These are phyloP conservation scores for Heliothis peltigera DNA, from an alignment of 2,888 invertebrate genomes.

Conservation along the genomic window DNA sequence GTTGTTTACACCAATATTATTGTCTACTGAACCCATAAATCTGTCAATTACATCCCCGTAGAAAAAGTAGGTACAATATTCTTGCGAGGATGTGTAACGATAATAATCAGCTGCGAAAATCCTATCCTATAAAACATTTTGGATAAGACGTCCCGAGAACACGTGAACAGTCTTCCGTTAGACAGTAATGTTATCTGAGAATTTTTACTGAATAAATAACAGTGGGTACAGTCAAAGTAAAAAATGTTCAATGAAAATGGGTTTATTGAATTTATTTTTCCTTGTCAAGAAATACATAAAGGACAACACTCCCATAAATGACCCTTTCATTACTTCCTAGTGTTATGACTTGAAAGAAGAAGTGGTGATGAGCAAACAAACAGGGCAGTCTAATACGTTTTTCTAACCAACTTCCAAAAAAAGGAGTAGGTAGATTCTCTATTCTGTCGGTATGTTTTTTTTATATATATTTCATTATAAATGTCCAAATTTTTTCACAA, in stretches of 20 bases:
- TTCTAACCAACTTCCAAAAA: too few species aligned
- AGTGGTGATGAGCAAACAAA: too few species aligned
- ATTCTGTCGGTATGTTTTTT: too few species aligned
- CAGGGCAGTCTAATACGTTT: too few species aligned
- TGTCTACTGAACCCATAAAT: conserved; percentile 26
- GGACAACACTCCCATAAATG: too few species aligned
- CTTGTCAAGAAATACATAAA: too few species aligned
- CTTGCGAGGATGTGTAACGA: conserved; percentile 16
- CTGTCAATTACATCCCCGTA: conserved; percentile 33
- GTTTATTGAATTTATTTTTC: background rate
- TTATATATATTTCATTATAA: too few species aligned
- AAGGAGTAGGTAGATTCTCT: too few species aligned
- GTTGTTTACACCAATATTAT: conserved; percentile 20
- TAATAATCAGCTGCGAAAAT: conserved; percentile 14
- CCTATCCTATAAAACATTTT: conserved; percentile 27
- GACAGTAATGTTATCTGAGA: conserved; percentile 3
- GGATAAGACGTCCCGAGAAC: conserved; percentile 16
- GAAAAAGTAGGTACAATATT: conserved; percentile 11
- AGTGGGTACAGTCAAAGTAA: background rate
- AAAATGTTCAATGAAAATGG: background rate
- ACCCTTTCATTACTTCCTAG: too few species aligned
- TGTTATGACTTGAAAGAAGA: too few species aligned
- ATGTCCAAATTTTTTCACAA: too few species aligned
- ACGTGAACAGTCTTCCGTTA: conserved; percentile 15
- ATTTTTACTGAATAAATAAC: background rate